phyloP scores from a whole-genome alignment of 2,113 vertebrate species.

The Murina feae region DNA sequence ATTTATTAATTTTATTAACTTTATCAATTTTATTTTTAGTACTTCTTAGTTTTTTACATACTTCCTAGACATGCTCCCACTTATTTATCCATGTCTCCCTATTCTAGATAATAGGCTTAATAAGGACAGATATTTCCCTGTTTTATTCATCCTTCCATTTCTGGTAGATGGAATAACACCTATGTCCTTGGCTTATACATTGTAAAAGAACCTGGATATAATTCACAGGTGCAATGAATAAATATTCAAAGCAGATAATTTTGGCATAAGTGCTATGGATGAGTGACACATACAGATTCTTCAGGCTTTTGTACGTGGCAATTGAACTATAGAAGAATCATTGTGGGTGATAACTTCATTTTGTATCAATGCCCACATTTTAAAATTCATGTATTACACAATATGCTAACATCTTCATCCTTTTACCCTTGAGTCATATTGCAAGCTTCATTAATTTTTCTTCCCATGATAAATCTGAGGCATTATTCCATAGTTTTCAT shows the following conservation, averaged over 20 bases:
- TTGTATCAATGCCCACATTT: not conserved
- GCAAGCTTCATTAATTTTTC: constrained; percentile 35
- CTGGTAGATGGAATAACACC: not conserved
- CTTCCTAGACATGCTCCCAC: not conserved
- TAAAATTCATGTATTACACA: not conserved
- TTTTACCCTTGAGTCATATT: constrained; percentile 5
- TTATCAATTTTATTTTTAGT: not conserved
- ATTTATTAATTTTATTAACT: not conserved
- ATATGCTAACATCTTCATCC: constrained; percentile 11
- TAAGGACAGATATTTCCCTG: not conserved
- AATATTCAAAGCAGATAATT: not conserved
- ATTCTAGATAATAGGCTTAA: not conserved
- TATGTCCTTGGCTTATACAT: not conserved
- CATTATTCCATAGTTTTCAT: constrained; percentile 25
- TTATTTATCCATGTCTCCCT: not conserved
- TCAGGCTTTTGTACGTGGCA: not conserved
- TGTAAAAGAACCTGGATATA: not conserved
- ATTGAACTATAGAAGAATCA: not conserved
- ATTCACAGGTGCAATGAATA: not conserved
- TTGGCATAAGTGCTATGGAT: not conserved
- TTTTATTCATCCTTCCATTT: not conserved
- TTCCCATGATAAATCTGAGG: not conserved
- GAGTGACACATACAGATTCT: not conserved
- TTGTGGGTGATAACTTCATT: not conserved
- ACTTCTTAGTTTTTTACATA: not conserved